These are phyloP conservation scores for Cryptomyrus ogoouensis DNA, from an alignment of 2,113 vertebrate species.

Conservation along the genomic window DNA sequence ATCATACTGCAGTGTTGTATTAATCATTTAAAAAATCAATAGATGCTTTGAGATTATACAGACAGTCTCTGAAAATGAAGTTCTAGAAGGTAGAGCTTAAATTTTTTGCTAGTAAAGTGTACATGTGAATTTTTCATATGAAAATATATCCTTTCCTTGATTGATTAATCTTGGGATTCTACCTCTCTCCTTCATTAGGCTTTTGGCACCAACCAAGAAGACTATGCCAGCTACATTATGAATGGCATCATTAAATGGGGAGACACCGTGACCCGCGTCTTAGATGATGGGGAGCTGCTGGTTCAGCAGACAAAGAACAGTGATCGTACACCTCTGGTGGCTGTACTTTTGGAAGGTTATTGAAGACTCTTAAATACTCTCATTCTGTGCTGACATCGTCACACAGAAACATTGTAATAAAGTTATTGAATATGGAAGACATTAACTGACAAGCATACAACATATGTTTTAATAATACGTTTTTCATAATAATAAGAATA, in stretches of 20 bases:
- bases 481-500: too few relatives aligned
- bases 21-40: not conserved
- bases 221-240: slow-evolving; percentile 96
- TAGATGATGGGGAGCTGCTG: slow-evolving; percentile 92
- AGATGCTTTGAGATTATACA: not conserved
- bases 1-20: not conserved
- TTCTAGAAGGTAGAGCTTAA: not conserved
- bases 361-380: not conserved
- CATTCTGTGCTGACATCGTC: not conserved
- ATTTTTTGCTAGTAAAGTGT: not conserved
- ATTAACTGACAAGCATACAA: not conserved
- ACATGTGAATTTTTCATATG: not conserved
- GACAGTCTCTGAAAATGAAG: not conserved
- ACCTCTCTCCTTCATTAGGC: slow-evolving; percentile 58
- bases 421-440: not conserved
- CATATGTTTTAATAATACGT: not conserved
- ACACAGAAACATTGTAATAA: not conserved
- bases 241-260: slow-evolving; percentile 98
- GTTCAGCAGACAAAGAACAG: slow-evolving; percentile 97
- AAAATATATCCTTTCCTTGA: not conserved
- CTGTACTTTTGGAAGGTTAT: slow-evolving; percentile 90
- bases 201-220: slow-evolving; percentile 96
- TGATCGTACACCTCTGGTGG: slow-evolving; percentile 90
- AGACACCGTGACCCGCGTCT: slow-evolving; percentile 82
- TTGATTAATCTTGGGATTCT: not conserved